phyloP scores from a whole-genome alignment of 1,140 invertebrate species.

The Zaprionus vittiger region DNA sequence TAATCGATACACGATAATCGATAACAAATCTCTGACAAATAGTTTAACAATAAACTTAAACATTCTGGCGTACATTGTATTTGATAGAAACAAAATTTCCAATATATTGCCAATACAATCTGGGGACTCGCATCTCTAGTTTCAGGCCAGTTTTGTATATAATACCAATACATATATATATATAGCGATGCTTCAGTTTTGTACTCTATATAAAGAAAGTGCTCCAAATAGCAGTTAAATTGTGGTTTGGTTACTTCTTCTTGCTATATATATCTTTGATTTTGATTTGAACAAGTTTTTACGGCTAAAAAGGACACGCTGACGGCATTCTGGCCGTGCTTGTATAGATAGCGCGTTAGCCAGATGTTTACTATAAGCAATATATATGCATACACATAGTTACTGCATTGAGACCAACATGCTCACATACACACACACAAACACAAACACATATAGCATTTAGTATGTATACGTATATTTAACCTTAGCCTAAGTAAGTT shows the following conservation, averaged over 20 bases:
- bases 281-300: conserved; percentile 33
- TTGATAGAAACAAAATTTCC: conserved; percentile 58
- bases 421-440: conserved; percentile 34
- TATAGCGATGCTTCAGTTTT: conserved; percentile 38
- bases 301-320: conserved; percentile 41
- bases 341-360: conserved; percentile 75
- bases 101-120: conserved; percentile 25
- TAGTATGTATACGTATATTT: conserved; percentile 49
- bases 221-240: conserved; percentile 1
- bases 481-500: conserved; percentile 67
- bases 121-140: neutral
- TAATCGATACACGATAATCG: neutral
- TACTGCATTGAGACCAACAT: conserved; percentile 54
- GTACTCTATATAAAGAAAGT: neutral
- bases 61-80: conserved; percentile 31
- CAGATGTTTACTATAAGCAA: conserved; percentile 80
- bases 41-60: neutral
- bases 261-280: neutral
- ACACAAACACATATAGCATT: conserved; percentile 40
- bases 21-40: conserved; percentile 3
- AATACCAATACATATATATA: neutral
- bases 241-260: neutral
- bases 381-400: conserved; percentile 59
- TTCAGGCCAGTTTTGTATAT: conserved; percentile 36
- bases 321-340: conserved; percentile 45